Evolutionary conservation across 2,888 invertebrate genomes (phyloP), one percentile per base, ranked within the genome.

Genomic region (Ochropleura leucogaster): DNA sequence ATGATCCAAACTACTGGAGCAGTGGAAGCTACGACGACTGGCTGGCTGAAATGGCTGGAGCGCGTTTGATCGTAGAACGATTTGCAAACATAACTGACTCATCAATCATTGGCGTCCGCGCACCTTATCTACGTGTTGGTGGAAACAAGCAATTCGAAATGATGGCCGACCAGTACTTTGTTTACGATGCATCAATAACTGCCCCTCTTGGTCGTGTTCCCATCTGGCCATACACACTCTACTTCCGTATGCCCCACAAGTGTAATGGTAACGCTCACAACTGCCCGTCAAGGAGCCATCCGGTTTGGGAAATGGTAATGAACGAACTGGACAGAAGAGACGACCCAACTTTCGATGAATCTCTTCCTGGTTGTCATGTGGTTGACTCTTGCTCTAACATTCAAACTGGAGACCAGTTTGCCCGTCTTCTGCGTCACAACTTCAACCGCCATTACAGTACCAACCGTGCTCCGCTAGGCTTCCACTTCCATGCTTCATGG

Each of bases 291-390:
- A 97, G 98, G 92, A 98, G 98, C 89, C 99, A 99, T 90, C 99
- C 99, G 46, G 98, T 99, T 60, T 99, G 99, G 99, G 99, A 99
- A 96, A 99, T 99, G 98, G 99, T 99, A 69, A 98, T 99, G 98
- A 99, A 99, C 92, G 99, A 99, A 93, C 95, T 99, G 87, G 99
- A 99, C 95, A 97, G 99, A 93, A 97, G 99, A 94, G 99, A 99
- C 93, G 99, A 99, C 91, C 99, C 99, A 7, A 98, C 98, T 8
- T 99, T 99, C 93, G 99, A 99, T 91, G 99, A 99, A 94, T 98
- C 98, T 7, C 97, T 99, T 74, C 99, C 99, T 55, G 98, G 99
- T 97, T 99, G 99, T 95, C 99, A 99, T 94, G 98, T 99, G 97
- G 99, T 99, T 0, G 99, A 99, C 93, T 99, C 99, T 47, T 99